phyloP scores from a whole-genome alignment of 2,797 vertebrate species.

The Oreonectes daqikongensis region DNA sequence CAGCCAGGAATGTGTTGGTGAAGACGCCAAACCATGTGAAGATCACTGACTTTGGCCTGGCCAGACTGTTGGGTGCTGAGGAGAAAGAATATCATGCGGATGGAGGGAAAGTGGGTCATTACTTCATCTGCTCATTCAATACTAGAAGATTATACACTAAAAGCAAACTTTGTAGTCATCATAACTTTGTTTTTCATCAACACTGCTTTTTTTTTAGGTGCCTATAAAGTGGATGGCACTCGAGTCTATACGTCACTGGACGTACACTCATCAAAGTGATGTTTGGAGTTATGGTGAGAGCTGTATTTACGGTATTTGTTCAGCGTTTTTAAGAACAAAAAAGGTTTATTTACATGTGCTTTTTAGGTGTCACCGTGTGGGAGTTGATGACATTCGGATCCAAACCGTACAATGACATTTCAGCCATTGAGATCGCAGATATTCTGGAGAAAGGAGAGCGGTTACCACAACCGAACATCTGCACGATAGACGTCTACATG shows the following conservation, averaged over 20 bases:
- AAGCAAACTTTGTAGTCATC: background rate
- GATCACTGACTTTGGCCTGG: constrained; percentile 94
- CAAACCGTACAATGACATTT: constrained; percentile 91
- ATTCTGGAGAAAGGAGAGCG: constrained; percentile 92
- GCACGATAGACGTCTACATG: constrained; percentile 97
- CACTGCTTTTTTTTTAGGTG: constrained; percentile 72
- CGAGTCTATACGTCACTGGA: constrained; percentile 93
- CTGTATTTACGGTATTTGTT: background rate
- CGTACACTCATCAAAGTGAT: constrained; percentile 95
- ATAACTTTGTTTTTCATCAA: too few relatives aligned
- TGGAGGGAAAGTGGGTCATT: constrained; percentile 83
- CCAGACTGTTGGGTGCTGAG: constrained; percentile 85
- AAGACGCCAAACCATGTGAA: constrained; percentile 91
- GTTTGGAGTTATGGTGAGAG: constrained; percentile 96
- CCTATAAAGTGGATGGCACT: constrained; percentile 99
- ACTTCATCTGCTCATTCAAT: background rate
- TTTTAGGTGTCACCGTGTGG: constrained; percentile 90
- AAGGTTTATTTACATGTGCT: too few relatives aligned
- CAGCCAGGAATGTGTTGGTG: constrained; percentile 91
- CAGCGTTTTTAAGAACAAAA: background rate
- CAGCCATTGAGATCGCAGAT: constrained; percentile 85
- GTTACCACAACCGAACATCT: constrained; percentile 89
- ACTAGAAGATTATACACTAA: background rate
- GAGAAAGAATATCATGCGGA: constrained; percentile 92
- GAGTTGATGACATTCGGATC: constrained; percentile 96